Conservation (phyloP, 2,113 vertebrate genomes). For the Centropristis striata region DNA sequence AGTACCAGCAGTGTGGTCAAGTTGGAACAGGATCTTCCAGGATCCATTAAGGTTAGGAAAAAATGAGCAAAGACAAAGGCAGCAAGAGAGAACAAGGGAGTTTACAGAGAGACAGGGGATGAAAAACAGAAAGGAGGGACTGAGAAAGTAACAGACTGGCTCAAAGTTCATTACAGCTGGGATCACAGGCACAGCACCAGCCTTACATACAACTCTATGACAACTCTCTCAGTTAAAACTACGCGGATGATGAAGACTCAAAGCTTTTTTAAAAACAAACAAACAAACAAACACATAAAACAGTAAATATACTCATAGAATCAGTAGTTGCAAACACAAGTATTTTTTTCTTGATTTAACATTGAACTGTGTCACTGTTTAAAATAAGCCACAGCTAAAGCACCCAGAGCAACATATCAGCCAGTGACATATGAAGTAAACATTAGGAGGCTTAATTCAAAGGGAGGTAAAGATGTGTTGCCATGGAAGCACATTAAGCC, state of each 20-base stretch:
- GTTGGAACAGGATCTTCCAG: not conserved
- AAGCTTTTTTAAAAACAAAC: too few relatives aligned
- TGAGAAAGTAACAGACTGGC: not conserved
- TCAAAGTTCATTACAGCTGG: constrained; percentile 8
- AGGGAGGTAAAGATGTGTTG: constrained; percentile 17
- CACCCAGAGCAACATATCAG: not conserved
- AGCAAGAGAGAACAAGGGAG: not conserved
- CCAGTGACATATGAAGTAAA: constrained; percentile 3
- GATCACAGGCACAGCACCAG: not conserved
- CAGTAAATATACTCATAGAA: not conserved
- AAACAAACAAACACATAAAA: not conserved
- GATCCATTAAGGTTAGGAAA: constrained; percentile 6
- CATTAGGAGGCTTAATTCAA: constrained; percentile 22
- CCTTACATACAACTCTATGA: too few relatives aligned
- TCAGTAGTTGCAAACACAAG: not conserved
- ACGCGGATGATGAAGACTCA: too few relatives aligned
- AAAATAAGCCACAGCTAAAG: constrained; percentile 6
- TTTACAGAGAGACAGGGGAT: not conserved
- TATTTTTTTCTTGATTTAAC: not conserved
- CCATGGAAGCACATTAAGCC: constrained; percentile 30
- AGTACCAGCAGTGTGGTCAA: not conserved
- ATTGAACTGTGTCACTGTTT: not conserved
- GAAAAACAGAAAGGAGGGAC: not conserved
- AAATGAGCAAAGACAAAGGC: not conserved
- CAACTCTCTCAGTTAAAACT: too few relatives aligned